A percentile compares a stretch with the other conserved stretches of the same genome.
phyloP scores from a whole-genome alignment of 2,888 invertebrate species.

The Scaptomyza flava region DNA sequence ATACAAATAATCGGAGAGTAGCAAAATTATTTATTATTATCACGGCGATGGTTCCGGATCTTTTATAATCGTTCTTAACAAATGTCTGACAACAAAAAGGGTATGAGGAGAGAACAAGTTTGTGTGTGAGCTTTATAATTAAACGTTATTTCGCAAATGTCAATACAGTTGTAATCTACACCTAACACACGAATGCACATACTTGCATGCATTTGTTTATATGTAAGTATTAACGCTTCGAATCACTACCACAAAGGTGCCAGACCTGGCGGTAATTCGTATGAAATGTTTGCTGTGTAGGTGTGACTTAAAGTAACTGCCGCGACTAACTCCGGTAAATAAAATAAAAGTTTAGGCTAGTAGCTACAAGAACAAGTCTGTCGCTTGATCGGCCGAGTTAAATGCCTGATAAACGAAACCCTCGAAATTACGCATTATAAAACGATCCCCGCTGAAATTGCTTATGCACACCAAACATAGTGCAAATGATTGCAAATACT shows the following conservation, averaged over 20 bases:
- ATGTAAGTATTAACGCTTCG: neutral
- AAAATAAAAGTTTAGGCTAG: constrained; percentile 49
- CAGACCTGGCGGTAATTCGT: constrained; percentile 40
- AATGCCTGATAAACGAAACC: constrained; percentile 65
- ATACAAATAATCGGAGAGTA: neutral
- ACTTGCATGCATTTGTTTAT: constrained; percentile 1
- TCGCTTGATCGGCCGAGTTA: constrained; percentile 53
- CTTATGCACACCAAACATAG: too few species aligned
- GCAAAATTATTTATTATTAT: constrained; percentile 17
- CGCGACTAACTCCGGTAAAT: constrained; percentile 35
- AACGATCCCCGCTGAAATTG: constrained; percentile 22
- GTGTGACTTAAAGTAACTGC: constrained; percentile 67
- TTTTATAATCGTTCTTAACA: constrained; percentile 6
- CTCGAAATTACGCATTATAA: constrained; percentile 39
- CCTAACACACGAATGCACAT: constrained; percentile 40
- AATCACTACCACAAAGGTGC: constrained; percentile 46
- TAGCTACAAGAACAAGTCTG: constrained; percentile 35
- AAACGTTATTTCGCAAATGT: constrained; percentile 36
- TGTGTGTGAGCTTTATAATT: neutral
- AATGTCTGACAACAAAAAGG: neutral
- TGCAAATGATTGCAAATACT: too few species aligned
- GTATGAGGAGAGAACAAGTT: neutral
- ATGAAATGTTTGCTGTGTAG: constrained; percentile 37
- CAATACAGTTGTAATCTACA: constrained; percentile 60
- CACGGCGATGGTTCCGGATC: constrained; percentile 41